Evolutionary conservation across 2,888 invertebrate genomes (phyloP).

Genomic region (Ferdinandea cuprea): DNA sequence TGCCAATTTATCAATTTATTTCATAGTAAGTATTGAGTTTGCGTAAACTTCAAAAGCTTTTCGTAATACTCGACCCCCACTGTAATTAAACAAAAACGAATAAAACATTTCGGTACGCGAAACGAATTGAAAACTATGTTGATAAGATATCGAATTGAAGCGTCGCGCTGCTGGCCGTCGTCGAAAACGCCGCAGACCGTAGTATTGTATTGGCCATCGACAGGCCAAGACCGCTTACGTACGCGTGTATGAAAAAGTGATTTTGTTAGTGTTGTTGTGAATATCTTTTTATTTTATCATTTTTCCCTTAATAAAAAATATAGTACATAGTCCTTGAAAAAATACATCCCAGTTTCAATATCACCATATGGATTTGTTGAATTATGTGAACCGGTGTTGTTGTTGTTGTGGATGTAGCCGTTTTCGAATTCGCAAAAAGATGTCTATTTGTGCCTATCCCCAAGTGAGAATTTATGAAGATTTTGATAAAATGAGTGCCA

Average conservation of each 20-base stretch:
- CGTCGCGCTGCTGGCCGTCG: neutral
- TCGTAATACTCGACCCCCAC: neutral
- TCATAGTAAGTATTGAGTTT: neutral
- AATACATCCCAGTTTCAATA: neutral
- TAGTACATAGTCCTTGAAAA: neutral
- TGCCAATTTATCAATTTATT: too few species aligned
- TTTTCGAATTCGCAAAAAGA: slow-evolving; percentile 78
- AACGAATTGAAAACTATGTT: slow-evolving; percentile 57
- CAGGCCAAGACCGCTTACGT: slow-evolving; percentile 36
- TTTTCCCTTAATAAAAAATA: too few species aligned
- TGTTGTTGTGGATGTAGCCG: slow-evolving; percentile 58
- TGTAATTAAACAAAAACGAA: neutral
- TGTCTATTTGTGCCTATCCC: slow-evolving; percentile 82
- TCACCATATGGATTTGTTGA: slow-evolving; percentile 73
- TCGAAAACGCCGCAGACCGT: slow-evolving; percentile 18
- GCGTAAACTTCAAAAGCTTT: neutral
- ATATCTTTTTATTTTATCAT: neutral
- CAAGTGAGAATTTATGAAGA: slow-evolving; percentile 83
- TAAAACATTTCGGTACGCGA: slow-evolving; percentile 41
- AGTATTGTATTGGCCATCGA: slow-evolving; percentile 43
- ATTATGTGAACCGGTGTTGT: slow-evolving; percentile 66
- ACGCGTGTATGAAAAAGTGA: neutral
- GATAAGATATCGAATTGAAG: slow-evolving; percentile 30
- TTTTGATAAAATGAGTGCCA: slow-evolving; percentile 83
- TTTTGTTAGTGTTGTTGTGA: slow-evolving; percentile 4